Conservation (phyloP, 2,888 invertebrate genomes). For the Eudemis profundana region DNA sequence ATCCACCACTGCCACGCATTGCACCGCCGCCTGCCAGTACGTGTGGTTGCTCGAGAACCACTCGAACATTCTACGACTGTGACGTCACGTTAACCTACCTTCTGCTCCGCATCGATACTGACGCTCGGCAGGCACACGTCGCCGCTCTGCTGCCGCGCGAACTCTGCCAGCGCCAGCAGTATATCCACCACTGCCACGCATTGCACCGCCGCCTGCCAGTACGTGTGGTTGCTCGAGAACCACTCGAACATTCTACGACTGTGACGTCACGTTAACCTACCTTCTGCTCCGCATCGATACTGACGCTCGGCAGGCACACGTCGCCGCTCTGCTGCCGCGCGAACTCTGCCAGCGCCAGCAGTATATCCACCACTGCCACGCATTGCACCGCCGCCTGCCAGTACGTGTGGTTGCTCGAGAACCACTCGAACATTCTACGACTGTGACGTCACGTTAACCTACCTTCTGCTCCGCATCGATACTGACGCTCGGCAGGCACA, state of each 20-base stretch:
- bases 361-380: constrained; percentile 92
- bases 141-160: constrained; percentile 88
- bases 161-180: constrained; percentile 92
- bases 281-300: constrained; percentile 68
- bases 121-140: constrained; percentile 92
- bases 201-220: constrained; percentile 94
- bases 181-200: constrained; percentile 94
- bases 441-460: too few relatives aligned
- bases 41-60: constrained; percentile 92
- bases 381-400: constrained; percentile 94
- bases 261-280: too few relatives aligned
- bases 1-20: constrained; percentile 93
- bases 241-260: constrained; percentile 91
- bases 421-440: constrained; percentile 93
- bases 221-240: constrained; percentile 90
- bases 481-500: constrained; percentile 90
- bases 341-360: constrained; percentile 93
- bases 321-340: constrained; percentile 88
- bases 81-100: neutral
- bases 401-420: constrained; percentile 89
- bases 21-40: constrained; percentile 92
- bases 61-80: constrained; percentile 92
- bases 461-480: constrained; percentile 65
- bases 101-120: constrained; percentile 69
- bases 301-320: constrained; percentile 91